Base-by-base conservation (phyloP, 2,888 invertebrate species). In the Eupeodes luniger region DNA sequence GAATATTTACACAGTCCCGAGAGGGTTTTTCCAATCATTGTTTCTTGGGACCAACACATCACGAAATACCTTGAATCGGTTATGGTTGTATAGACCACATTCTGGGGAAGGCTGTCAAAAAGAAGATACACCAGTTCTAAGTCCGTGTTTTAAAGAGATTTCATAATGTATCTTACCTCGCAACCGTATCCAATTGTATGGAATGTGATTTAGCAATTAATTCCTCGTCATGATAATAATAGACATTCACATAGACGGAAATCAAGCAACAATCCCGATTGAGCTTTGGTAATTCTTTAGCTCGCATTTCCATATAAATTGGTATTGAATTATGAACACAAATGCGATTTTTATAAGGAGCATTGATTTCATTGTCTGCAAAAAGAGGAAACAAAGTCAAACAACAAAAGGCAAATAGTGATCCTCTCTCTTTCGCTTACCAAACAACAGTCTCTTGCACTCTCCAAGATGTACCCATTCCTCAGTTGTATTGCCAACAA, bases 1-100 rank as follows among this genome's bases (percentile, higher is more conserved):
- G 93, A 92, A 90, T 93, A 93, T 89, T 93, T 93, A 89, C 93
- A 93, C 5, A 93, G 79, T 7, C 93, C 93, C 5, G 92, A 91
- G 4, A 92, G 91, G 7, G 91, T 90, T 79, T 91, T 92, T 4
- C 92, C 92, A 70, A 91, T 85, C 3, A 91, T 76, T 5, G 91
- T 89, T 76, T 93, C 93, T 78, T 93, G 93, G 61, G 92, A 92
- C 93, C 93, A 93, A 40, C 92, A 92, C 92, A 93, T 92, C 1
- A 93, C 91, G 83, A 93, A 93, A 89, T 93, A 93, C 6, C 93
- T 92, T 5, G 93, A 92, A 76, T 93, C 92, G 1, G 90, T 90
- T 53, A 93, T 92, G 61, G 91, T 91, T 4, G 93, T 93, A 49
- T 91, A 93, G 64, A 91, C 91, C 11, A 93, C 91, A 61, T 91